Conservation (phyloP, 2,113 vertebrate species). For the pig (Sus scrofa) region T2T-Sscrofa CM000824.6:43683501-43684000, state of each 20-base stretch:
- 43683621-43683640: neutral
- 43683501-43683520: neutral
- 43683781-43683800: neutral
- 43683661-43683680: fast-evolving
- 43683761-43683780: neutral
- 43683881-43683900: neutral
- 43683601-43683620: neutral
- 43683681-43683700: neutral
- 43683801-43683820: neutral
- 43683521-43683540: neutral
- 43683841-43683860: neutral
- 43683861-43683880: neutral
- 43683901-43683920: too few species aligned
- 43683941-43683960: neutral
- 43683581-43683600: neutral
- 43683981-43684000: neutral
- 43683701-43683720: neutral
- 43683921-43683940: too few species aligned
- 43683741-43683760: neutral
- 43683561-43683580: neutral
- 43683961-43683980: neutral
- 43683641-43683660: neutral
- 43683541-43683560: neutral
- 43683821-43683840: neutral
- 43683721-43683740: neutral